phyloP scores from a whole-genome alignment of 2,797 vertebrate species.

The Sparidentex hasta region DNA sequence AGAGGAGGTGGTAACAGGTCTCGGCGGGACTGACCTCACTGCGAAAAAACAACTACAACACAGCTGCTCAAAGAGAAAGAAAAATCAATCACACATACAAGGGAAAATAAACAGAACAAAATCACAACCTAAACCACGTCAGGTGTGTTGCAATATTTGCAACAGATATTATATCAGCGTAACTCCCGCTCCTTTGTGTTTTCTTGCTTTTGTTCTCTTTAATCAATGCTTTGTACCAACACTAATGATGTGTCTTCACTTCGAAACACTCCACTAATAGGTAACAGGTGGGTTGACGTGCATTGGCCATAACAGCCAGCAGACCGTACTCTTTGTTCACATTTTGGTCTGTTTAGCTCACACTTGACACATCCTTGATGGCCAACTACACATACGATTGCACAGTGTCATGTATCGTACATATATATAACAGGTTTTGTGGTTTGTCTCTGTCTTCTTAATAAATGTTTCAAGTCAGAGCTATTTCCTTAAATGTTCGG shows the following conservation, averaged over 20 bases:
- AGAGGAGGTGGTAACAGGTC: constrained; percentile 48
- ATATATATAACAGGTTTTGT: no score
- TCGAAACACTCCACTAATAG: constrained; percentile 7
- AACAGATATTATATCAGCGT: background rate
- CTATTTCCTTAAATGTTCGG: background rate
- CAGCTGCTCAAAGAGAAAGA: constrained; percentile 16
- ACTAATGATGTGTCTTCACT: background rate
- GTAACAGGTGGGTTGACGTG: constrained; percentile 19
- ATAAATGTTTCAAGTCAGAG: background rate
- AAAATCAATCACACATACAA: constrained; percentile 51
- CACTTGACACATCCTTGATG: constrained; percentile 1
- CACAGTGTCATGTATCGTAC: background rate
- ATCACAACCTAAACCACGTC: constrained; percentile 30
- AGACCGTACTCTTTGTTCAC: constrained; percentile 6
- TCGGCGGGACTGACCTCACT: constrained; percentile 49
- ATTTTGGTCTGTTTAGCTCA: background rate
- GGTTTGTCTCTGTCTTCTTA: background rate
- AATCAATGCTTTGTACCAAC: background rate
- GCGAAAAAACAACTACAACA: constrained; percentile 17
- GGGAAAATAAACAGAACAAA: constrained; percentile 45
- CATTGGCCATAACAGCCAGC: background rate
- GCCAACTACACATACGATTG: background rate
- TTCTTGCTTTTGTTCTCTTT: background rate
- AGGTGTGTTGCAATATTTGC: constrained; percentile 27
- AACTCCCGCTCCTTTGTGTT: background rate